Conservation (phyloP, 2,113 vertebrate genomes). For the Equus przewalskii region DNA sequence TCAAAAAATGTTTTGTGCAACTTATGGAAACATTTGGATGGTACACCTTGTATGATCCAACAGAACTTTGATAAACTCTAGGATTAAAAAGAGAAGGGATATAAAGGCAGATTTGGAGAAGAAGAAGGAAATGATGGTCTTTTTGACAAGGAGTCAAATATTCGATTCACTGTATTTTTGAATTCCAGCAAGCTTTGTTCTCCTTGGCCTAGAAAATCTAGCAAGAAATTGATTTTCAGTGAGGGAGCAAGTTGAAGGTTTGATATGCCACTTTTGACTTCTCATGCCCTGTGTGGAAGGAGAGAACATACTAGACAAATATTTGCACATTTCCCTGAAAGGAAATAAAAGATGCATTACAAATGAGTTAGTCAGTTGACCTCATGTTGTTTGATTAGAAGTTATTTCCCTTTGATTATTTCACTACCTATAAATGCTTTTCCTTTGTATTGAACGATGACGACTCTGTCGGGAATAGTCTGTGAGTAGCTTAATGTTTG, state of each 20-base stretch:
- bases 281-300: not conserved
- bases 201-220: slow-evolving; percentile 12
- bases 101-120: not conserved
- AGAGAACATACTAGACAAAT: slow-evolving; percentile 16
- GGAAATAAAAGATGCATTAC: slow-evolving; percentile 30
- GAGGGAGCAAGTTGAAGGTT: not conserved
- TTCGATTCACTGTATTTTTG: not conserved
- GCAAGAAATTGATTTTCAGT: not conserved
- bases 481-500: not conserved
- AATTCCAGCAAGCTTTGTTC: slow-evolving; percentile 41
- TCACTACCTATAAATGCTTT: not conserved
- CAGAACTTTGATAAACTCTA: not conserved
- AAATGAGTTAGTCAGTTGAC: not conserved
- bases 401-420: not conserved
- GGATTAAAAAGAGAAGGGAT: not conserved
- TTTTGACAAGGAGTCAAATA: slow-evolving; percentile 28
- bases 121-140: not conserved
- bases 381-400: slow-evolving; percentile 25
- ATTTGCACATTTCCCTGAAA: slow-evolving; percentile 13
- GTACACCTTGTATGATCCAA: not conserved
- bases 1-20: not conserved
- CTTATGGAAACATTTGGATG: not conserved
- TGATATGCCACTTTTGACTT: not conserved
- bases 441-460: not conserved
- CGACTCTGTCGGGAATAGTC: not conserved